Base-by-base conservation (phyloP, 2,797 vertebrate genomes). In the Acanthurus tractus region DNA sequence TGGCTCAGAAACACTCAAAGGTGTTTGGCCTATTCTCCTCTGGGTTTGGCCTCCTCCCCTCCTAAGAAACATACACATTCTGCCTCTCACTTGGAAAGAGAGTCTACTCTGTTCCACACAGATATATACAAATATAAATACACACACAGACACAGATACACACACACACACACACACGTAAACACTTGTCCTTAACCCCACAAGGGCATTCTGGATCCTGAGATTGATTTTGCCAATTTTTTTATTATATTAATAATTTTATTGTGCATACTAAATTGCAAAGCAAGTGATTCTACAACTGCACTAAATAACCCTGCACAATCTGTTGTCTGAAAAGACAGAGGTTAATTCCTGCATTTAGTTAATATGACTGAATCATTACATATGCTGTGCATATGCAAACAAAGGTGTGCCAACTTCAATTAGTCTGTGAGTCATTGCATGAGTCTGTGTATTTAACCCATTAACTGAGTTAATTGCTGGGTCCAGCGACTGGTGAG, bases 401-500 rank as follows among this genome's bases (percentile, higher is more conserved):
- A n/a, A 70, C 4, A 38, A 50, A 46, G 10, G 23, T 70, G 58
- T 52, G 22, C 44, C 70, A 64, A 52, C 20, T 71, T 75, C 15
- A 79, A 70, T 66, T 53, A 69, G 56, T 84, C n/a, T 46, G 36
- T 57, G 42, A 78, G 59, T 86, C 34, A 72, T 42, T 81, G 70
- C n/a, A 12, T 62, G 64, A 59, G 42, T 63, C 17, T 66, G 82
- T 79, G 70, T 71, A 70, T 81, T 74, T 84, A 74, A 88, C 76
- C 69, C 57, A 77, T 82, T 84, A 81, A 83, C 62, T 77, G 64
- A 49, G 82, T 73, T 75, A 90, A 87, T 73, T 72, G 64, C 54
- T 78, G 79, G 64, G 87, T 85, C 73, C 65, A 81, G 77, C 76
- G 76, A 87, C 84, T 68, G 78, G 82, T 56, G 68, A 77, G 82